Percentiles rank a stretch among this genome's conserved stretches.
Evolutionary conservation across 2,113 vertebrate species (phyloP).

Genomic region (Myocastor coypus): DNA sequence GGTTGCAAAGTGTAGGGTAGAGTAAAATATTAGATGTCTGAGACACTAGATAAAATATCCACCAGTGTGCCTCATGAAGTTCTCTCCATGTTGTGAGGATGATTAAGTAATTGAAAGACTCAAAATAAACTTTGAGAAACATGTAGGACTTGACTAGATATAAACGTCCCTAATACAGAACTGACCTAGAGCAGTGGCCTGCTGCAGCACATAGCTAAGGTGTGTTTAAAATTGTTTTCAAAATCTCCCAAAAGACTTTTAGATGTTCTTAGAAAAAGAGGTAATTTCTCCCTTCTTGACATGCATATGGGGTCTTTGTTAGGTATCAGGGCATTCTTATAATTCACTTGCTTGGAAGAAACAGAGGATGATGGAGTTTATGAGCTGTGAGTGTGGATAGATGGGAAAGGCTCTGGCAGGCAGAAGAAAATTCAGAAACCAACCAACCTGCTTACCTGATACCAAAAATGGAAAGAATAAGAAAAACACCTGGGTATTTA

Average conservation of each 20-base stretch:
- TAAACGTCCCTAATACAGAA: not conserved
- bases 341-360: not conserved
- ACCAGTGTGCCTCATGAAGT: not conserved
- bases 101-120: not conserved
- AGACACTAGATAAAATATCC: constrained; percentile 28
- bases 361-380: not conserved
- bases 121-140: constrained; percentile 4
- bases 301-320: not conserved
- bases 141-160: not conserved
- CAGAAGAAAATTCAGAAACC: not conserved
- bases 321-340: not conserved
- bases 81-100: not conserved
- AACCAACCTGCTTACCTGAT: not conserved
- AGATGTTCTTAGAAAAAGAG: not conserved
- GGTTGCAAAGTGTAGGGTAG: not conserved
- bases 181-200: not conserved
- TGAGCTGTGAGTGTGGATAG: not conserved
- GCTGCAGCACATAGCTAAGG: not conserved
- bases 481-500: not conserved
- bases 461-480: not conserved
- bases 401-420: not conserved
- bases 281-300: not conserved
- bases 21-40: not conserved
- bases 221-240: not conserved
- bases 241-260: constrained; percentile 7